Evolutionary conservation across 30 jellyfish, hydroid and myxozoan species (phyloP), one percentile per base, ranked within the genome.

Genomic region (Cassiopea xamachana): DNA sequence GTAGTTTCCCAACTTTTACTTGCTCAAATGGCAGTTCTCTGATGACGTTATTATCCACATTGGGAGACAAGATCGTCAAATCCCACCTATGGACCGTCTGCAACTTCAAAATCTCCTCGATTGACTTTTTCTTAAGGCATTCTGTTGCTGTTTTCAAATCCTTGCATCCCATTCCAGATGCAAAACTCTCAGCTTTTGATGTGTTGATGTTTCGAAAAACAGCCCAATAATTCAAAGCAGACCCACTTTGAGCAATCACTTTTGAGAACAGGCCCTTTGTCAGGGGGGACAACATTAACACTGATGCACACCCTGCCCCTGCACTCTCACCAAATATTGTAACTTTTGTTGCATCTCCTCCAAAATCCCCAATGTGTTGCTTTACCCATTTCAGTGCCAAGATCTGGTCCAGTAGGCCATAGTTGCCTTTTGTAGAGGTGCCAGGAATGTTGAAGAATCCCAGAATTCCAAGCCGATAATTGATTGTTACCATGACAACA

Each of bases 331-430:
- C 98, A 81, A 80, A 81, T 16, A 92, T 67, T 5, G 98, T 92
- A 64, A 92, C 93, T 80, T 82, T 46, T 43, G 9, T 18, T 43
- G 78, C 45, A 68, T 93, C 94, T 46, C 98, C 98, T 1, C 98
- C 98, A 60, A 93, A 93, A 59, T 71, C 77, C 69, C 47, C 58
- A 19, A 93, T 93, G 81, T 93, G 92, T 9, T 71, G 70, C 46
- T 87, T 84, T 44, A 88, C 94, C 98, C 98, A 93, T n/a, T 89
- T 61, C 48, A 93, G 86, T 19, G 94, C 98, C 60, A 61, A 18
- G 6, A 93, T 93, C 83, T 93, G 98, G 86, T 93, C 98, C 94
- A 81, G 69, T 43, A 93, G 75, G 16, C 98, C 98, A 48, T 93
- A 93, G 77, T 93, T 93, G 43, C 98, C 98, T 46, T 67, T 79